Percentiles rank a stretch among this genome's conserved stretches.
Evolutionary conservation across 2,888 invertebrate species (phyloP).

Genomic region (Pachycephus smyrnensis): DNA sequence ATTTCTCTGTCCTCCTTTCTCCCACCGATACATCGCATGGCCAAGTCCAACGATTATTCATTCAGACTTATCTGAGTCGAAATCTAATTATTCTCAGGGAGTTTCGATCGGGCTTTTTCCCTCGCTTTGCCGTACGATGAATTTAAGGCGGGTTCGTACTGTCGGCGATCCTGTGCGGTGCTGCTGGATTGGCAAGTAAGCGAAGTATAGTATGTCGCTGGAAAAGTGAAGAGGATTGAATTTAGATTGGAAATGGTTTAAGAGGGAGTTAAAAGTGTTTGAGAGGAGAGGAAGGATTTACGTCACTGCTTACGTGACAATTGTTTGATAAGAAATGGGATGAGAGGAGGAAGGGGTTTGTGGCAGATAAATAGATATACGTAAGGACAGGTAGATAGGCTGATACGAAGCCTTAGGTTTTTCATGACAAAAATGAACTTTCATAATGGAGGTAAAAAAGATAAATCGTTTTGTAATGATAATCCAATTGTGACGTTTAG

Average conservation of each 20-base stretch:
- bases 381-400: neutral
- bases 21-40: neutral
- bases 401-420: neutral
- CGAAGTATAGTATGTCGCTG: neutral
- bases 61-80: neutral
- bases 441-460: neutral
- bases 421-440: neutral
- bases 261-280: neutral
- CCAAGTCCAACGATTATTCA: neutral
- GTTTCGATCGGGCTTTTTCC: neutral
- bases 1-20: neutral
- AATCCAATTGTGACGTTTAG: neutral
- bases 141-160: neutral
- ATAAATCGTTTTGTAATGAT: neutral
- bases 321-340: neutral
- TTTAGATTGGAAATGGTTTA: neutral
- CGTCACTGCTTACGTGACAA: neutral
- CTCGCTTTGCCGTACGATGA: neutral
- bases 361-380: neutral
- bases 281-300: neutral
- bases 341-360: neutral
- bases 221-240: neutral
- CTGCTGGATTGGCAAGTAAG: neutral
- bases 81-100: neutral
- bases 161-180: neutral